Evolutionary conservation across 1,140 invertebrate species (phyloP).

Genomic region (Apis mellifera): DNA sequence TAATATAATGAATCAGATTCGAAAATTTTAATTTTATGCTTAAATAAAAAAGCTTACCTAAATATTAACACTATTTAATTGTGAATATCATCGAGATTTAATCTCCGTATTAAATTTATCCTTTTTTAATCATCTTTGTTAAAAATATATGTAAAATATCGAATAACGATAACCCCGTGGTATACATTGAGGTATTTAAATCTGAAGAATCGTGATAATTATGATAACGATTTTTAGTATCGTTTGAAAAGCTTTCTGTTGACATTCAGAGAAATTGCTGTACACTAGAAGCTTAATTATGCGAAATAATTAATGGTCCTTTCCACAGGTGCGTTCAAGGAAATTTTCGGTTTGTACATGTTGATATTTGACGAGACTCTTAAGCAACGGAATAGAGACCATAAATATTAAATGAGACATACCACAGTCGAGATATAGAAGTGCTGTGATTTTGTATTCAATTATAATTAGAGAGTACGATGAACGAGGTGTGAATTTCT

Average conservation of each 20-base stretch:
- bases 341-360: not conserved
- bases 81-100: too few species aligned
- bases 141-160: too few species aligned
- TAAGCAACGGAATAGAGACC: not conserved
- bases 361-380: constrained; percentile 4
- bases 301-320: constrained; percentile 8
- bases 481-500: not conserved
- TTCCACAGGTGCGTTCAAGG: not conserved
- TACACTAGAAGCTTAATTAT: not conserved
- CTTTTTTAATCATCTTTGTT: too few species aligned
- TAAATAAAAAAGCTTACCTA: too few species aligned
- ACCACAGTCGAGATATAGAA: not conserved
- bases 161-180: too few species aligned
- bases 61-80: too few species aligned
- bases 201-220: not conserved
- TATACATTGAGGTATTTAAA: too few species aligned
- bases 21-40: too few species aligned
- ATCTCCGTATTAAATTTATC: too few species aligned
- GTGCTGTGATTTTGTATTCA: not conserved
- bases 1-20: too few species aligned
- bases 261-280: not conserved
- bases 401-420: not conserved
- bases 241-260: not conserved
- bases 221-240: not conserved
- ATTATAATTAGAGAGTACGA: not conserved